Conservation (phyloP, 2,113 vertebrate species). For the Arenaria interpres region DNA sequence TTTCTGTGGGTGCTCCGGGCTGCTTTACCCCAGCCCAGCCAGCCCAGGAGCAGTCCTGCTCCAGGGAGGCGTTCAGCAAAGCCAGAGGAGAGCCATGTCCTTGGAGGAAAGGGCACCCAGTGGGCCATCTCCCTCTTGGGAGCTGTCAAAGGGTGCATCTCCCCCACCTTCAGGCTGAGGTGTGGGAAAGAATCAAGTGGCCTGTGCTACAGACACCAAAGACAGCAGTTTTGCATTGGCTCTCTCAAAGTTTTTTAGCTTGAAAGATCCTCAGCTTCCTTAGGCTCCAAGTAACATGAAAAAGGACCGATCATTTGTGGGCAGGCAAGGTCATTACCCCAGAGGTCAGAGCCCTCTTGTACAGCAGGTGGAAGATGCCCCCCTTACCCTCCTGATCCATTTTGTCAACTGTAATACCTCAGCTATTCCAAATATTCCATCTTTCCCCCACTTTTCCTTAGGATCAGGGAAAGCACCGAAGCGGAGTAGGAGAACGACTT, state of each 20-base stretch:
- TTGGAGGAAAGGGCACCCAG: background rate
- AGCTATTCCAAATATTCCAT: background rate
- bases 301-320: background rate
- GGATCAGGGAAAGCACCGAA: background rate
- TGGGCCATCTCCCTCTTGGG: background rate
- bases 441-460: background rate
- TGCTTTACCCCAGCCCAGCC: background rate
- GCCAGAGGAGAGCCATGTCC: background rate
- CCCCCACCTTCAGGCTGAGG: background rate
- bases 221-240: background rate
- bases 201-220: background rate
- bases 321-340: background rate
- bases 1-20: background rate
- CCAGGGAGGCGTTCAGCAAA: background rate
- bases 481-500: background rate
- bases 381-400: background rate
- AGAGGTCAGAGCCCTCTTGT: background rate
- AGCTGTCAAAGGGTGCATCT: background rate
- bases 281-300: background rate
- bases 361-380: background rate
- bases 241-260: background rate
- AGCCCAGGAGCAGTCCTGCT: background rate
- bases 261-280: background rate
- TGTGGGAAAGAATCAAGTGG: background rate
- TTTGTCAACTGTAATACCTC: background rate